Evolutionary conservation across 2,797 vertebrate species (phyloP).

Genomic region (Platyrinchus mystaceus): DNA sequence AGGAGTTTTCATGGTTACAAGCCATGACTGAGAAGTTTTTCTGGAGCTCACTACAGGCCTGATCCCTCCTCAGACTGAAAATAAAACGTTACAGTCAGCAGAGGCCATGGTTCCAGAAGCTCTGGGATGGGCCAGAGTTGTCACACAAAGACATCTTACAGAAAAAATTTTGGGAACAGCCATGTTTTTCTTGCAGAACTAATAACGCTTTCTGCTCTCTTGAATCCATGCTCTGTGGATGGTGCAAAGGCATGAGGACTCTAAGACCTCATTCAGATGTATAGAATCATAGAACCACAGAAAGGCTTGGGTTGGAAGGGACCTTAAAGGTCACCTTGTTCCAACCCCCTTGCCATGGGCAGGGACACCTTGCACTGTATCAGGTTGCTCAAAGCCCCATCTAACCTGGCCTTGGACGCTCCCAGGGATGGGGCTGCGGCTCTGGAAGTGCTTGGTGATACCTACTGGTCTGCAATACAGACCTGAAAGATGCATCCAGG

Average conservation of each 20-base stretch:
- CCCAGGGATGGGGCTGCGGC: not conserved
- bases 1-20: slow-evolving; percentile 16
- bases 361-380: fast-evolving
- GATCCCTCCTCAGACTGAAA: not conserved
- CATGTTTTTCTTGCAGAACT: not conserved
- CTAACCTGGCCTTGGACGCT: not conserved
- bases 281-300: not conserved
- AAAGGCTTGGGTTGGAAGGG: not conserved
- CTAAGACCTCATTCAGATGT: not conserved
- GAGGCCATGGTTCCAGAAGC: fast-evolving
- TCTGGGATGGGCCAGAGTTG: not conserved
- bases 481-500: not conserved
- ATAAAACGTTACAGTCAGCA: not conserved
- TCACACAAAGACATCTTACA: not conserved
- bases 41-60: not conserved
- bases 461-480: not conserved
- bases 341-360: not conserved
- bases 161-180: not conserved
- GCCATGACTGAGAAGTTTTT: slow-evolving; percentile 25
- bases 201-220: not conserved
- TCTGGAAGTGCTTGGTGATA: not conserved
- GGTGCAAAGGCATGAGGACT: not conserved
- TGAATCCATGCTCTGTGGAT: not conserved
- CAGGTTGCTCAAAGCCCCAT: not conserved
- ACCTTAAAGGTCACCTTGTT: not conserved